Conservation (phyloP, 2,797 vertebrate species). For the Graptemys geographica region DNA sequence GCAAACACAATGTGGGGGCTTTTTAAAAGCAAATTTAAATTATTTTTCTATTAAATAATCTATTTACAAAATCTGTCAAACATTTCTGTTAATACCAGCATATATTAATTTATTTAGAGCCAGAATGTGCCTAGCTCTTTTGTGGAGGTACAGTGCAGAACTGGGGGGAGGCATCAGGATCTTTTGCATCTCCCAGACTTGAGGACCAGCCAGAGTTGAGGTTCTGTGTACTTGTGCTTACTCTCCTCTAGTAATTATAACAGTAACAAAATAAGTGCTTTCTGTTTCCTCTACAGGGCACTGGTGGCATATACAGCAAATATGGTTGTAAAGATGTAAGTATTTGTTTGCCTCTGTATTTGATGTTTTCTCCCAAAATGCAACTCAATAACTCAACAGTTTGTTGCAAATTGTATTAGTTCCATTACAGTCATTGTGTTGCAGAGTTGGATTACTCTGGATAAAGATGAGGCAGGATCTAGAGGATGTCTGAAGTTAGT, state of each 20-base stretch:
- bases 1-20: neutral
- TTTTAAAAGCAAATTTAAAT: neutral
- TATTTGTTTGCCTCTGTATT: neutral
- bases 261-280: conserved; percentile 5
- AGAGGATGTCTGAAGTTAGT: neutral
- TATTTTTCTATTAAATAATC: neutral
- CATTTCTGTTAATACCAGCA: neutral
- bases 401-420: neutral
- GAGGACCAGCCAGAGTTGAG: neutral
- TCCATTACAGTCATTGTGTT: neutral
- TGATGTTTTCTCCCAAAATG: neutral
- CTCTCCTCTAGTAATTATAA: neutral
- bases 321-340: conserved; percentile 67
- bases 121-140: neutral
- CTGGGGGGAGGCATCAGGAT: neutral
- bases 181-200: neutral
- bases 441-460: neutral
- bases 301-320: conserved; percentile 41
- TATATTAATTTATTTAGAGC: neutral
- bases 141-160: neutral
- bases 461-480: neutral
- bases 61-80: neutral
- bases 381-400: neutral
- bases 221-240: neutral
- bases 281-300: conserved; percentile 53